Conservation (phyloP, 2,888 invertebrate genomes). For the Tetranychus piercei region DNA sequence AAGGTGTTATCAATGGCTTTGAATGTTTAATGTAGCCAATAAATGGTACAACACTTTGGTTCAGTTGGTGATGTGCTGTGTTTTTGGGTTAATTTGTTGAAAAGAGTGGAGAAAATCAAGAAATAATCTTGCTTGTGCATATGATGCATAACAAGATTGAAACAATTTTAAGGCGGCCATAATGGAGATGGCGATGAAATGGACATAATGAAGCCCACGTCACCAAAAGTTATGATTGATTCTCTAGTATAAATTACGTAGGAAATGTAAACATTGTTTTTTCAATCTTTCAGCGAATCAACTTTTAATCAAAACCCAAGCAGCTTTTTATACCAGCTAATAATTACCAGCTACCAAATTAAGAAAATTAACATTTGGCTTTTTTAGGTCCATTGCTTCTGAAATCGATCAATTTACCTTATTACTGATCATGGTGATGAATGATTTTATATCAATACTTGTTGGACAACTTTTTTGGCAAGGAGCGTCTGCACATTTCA, state of each 20-base stretch:
- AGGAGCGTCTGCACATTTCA: conserved; percentile 86
- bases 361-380: neutral
- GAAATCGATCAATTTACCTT: conserved; percentile 43
- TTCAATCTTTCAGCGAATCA: neutral
- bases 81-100: neutral
- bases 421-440: conserved; percentile 86
- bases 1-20: too few species aligned
- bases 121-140: neutral
- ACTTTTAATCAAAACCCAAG: neutral
- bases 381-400: neutral
- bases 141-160: neutral
- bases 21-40: neutral
- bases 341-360: neutral
- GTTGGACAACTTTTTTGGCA: conserved; percentile 98
- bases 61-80: too few species aligned
- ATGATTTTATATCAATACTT: conserved; percentile 85
- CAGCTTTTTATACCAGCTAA: neutral
- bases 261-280: neutral
- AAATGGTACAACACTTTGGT: too few species aligned
- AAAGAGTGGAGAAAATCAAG: neutral
- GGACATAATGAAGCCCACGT: too few species aligned
- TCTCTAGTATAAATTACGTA: neutral
- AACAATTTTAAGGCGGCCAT: too few species aligned
- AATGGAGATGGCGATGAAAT: too few species aligned
- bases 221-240: neutral